phyloP scores from a whole-genome alignment of 1,140 invertebrate genomes.

The Zaprionus capensis region DNA sequence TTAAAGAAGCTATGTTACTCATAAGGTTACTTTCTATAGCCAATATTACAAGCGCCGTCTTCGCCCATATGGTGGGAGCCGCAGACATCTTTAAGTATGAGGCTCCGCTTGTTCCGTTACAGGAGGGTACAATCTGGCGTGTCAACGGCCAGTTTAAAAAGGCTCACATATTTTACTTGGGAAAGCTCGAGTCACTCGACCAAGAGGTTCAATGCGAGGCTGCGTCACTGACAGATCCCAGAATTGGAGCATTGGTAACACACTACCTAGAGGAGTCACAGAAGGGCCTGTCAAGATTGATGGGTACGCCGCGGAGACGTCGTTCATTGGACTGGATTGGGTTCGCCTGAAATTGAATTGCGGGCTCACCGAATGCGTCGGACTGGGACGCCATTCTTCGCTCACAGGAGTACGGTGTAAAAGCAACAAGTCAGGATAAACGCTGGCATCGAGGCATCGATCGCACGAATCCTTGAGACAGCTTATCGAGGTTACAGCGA shows the following conservation, averaged over 20 bases:
- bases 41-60: not conserved
- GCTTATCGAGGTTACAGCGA: no score
- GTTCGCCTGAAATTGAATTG: slow-evolving; percentile 15
- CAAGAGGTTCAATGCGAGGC: not conserved
- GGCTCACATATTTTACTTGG: not conserved
- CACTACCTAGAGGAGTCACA: not conserved
- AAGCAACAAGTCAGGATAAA: not conserved
- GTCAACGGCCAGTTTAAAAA: slow-evolving; percentile 1
- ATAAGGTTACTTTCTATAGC: no score
- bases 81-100: slow-evolving; percentile 14
- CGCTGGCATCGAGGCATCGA: not conserved
- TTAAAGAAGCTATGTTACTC: no score
- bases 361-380: slow-evolving; percentile 8
- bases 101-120: slow-evolving; percentile 4
- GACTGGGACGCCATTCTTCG: slow-evolving; percentile 9
- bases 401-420: not conserved
- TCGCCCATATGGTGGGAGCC: not conserved
- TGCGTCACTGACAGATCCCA: not conserved
- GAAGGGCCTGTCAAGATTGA: not conserved
- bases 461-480: not conserved
- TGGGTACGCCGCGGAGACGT: not conserved
- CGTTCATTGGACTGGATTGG: slow-evolving; percentile 11
- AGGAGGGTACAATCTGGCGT: not conserved
- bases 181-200: not conserved
- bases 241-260: not conserved